Base-by-base conservation (phyloP, 2,797 vertebrate genomes). In the Acanthis flammea region DNA sequence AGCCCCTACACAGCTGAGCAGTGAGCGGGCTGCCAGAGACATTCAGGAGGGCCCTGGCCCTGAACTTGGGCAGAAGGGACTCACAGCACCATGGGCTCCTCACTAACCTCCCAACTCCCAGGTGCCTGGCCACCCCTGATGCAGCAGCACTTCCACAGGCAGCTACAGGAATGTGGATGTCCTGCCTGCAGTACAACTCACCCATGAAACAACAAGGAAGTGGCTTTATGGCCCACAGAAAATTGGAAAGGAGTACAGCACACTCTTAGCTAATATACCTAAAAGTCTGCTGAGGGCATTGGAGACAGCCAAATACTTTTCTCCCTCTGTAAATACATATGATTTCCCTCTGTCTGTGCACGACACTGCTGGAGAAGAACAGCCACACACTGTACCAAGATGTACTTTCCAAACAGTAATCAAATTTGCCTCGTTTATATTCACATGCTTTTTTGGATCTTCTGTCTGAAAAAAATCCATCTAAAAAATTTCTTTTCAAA, bases 11-110 rank as follows among this genome's bases (percentile, higher is more conserved):
- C 5, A 45, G 28, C 19, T 19, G 10, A 85, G 54, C 10, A 7
- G 50, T 22, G 25, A 37, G 23, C 7, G 14, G 19, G 11, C 23
- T 73, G 8, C 39, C 33, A n/a, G 42, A 12, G 39, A 39, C 33
- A 11, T 12, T 45, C 14, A 12, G 54, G 42, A 58, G 60, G 68
- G 24, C 18, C 25, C 22, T 70, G 73, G 41, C 41, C 54, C 18
- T 16, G 8, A 1, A 15, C 19, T 55, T 10, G 0, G 2, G 45
- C 31, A 60, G 33, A 86, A 10, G 14, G 33, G 33, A 63, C 6
- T 28, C 0, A 1, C 1, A 4, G 51, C 3, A 3, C 19, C 0
- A 0, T 16, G 12, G 60, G 6, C 35, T 68, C 51, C 39, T 35
- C n/a, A 50, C 50, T 60, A 60, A 21, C n/a, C 55, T 54, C 71